Evolutionary conservation across 2,888 invertebrate genomes (phyloP), one percentile per base, ranked within the genome.

Genomic region (Theodoxus fluviatilis): DNA sequence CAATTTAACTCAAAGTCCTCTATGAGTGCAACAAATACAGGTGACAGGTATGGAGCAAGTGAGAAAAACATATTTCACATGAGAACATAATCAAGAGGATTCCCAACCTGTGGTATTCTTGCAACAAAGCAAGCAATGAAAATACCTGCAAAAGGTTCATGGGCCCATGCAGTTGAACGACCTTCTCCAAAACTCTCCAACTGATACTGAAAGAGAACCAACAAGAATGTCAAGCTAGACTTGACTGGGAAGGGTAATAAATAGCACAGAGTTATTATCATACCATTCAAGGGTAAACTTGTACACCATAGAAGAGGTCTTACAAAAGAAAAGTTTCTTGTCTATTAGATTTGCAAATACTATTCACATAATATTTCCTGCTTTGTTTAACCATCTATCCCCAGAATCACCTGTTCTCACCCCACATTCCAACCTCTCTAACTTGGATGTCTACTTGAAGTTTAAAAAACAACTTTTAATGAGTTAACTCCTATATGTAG

Each of bases 101-200:
- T n/a, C n/a, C n/a, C n/a, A n/a, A n/a, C n/a, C n/a, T n/a, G n/a
- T n/a, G n/a, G n/a, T n/a, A n/a, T 43, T 43, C 43, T 43, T 43
- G 15, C 43, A 43, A 43, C 15, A 6, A 15, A 35, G 22, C 43
- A 47, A 12, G 9, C 33, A 18, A 67, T n/a, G 31, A 63, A 68
- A 76, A 75, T 76, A 83, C 86, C 88, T 43, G 79, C 84, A 76
- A 87, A 89, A 1, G 90, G 89, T 67, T 87, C 86, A 81, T 86
- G 88, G 0, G 88, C 85, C 89, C 90, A 90, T n/a, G 86, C 81
- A 6, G 89, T 89, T 71, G 88, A 87, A 52, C 90, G 82, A 55
- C 86, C 86, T 79, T 90, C 90, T 4, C 88, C 88, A 80, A 88
- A 90, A 9, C 89, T 89, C 78, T 90, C 89, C 71, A 90, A 80